Evolutionary conservation across 2,888 invertebrate genomes (phyloP), one percentile per base, ranked within the genome.

Genomic region (Aphidoletes aphidimyza): DNA sequence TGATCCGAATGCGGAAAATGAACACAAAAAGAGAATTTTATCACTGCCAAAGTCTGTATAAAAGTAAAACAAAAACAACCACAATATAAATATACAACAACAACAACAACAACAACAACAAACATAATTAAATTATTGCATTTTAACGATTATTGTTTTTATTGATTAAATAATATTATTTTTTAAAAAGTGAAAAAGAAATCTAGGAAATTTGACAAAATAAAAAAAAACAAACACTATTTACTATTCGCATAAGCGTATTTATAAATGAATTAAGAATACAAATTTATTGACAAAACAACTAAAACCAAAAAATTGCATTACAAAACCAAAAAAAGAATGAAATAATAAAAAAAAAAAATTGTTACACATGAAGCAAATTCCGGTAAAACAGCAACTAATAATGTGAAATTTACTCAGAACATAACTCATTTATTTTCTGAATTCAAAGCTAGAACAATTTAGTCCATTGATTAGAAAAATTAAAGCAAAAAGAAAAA

Each of bases 31-130:
- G 69, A 69, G 69, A 69, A 69, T 69, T 69, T 69, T 69, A 69
- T 69, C 69, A 69, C 69, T 69, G 69, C 69, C 69, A 69, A 69
- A 69, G n/a, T n/a, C 69, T 69, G 69, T 69, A 30, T 69, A 69
- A 69, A 69, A 69, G 47, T 3, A 47, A 19, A 26, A 54, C 3
- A 69, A 30, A n/a, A 69, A 30, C 9, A 30, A 30, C n/a, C n/a
- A 69, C 69, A 69, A 69, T 30, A 30, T 69, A 69, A 69, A 69
- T 69, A 69, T 69, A 69, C 69, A 69, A 69, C 14, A 69, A 19
- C n/a, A 26, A 54, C 3, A 69, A 30, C 3, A 69, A 30, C 9
- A 30, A 30, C n/a, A n/a, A 69, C 69, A 69, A 69, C 17, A 30
- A 30, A 69, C 26, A 69, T 69, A 69, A 69, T 17, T 30, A 19